Conservation (phyloP, 2,797 vertebrate genomes). For the Enteromius treurensis region DNA sequence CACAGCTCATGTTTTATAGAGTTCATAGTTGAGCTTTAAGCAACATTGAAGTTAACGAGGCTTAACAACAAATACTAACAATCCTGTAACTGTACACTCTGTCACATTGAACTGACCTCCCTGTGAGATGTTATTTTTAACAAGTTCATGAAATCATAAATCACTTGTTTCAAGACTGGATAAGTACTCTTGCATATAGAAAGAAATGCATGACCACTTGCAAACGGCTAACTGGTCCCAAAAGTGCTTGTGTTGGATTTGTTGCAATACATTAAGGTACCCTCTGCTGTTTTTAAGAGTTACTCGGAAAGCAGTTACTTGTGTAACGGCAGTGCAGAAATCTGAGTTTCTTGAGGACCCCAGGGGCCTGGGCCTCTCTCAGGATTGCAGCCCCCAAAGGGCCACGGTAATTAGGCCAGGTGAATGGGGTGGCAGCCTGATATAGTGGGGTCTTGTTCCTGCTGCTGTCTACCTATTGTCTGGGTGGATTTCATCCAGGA, state of each 20-base stretch:
- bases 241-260: not conserved
- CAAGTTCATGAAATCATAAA: constrained; percentile 57
- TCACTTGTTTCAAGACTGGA: constrained; percentile 35
- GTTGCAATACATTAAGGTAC: not conserved
- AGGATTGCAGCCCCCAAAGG: constrained; percentile 68
- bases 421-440: constrained; percentile 76
- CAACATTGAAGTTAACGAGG: constrained; percentile 69
- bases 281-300: constrained; percentile 43
- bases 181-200: not conserved
- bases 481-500: constrained; percentile 72
- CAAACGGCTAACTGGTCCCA: constrained; percentile 5
- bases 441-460: constrained; percentile 82
- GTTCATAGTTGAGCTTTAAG: constrained; percentile 64
- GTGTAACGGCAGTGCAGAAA: constrained; percentile 62
- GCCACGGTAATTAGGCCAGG: constrained; percentile 81
- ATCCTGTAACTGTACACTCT: constrained; percentile 59
- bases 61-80: constrained; percentile 70
- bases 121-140: constrained; percentile 63
- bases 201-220: constrained; percentile 36
- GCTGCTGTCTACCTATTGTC: constrained; percentile 72
- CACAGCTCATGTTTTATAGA: constrained; percentile 65
- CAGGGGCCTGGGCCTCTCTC: constrained; percentile 69
- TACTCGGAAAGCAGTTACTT: constrained; percentile 40
- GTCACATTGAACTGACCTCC: constrained; percentile 37
- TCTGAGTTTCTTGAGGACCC: constrained; percentile 65